These are phyloP conservation scores for Nomada flava DNA, from an alignment of 2,888 invertebrate species.

Conservation along the genomic window DNA sequence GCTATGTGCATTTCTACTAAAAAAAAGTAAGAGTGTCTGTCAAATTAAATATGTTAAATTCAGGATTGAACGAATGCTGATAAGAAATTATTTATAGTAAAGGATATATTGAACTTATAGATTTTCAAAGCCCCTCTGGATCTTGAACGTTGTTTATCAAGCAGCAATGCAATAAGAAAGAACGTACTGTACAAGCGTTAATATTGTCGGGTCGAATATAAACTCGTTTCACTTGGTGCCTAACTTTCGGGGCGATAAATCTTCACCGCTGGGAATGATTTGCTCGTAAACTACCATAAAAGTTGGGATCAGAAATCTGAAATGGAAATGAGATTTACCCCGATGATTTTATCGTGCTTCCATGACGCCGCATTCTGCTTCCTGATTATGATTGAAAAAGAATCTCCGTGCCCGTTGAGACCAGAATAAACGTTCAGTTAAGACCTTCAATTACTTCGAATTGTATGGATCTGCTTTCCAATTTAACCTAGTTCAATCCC, in stretches of 20 bases:
- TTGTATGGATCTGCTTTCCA: not conserved
- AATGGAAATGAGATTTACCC: conserved; percentile 11
- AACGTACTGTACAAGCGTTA: not conserved
- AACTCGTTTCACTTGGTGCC: not conserved
- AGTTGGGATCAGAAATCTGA: not conserved
- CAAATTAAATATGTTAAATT: too few species aligned
- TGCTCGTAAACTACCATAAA: not conserved
- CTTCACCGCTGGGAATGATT: not conserved
- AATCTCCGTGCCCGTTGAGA: not conserved
- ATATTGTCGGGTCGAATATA: conserved; percentile 5
- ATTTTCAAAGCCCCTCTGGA: not conserved
- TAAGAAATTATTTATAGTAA: too few species aligned
- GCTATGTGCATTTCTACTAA: too few species aligned
- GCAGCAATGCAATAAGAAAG: not conserved
- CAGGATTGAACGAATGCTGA: too few species aligned
- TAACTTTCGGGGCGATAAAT: not conserved
- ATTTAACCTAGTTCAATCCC: not conserved
- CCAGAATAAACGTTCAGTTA: not conserved
- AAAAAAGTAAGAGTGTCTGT: too few species aligned
- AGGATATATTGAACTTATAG: too few species aligned
- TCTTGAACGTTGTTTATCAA: not conserved
- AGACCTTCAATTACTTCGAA: not conserved
- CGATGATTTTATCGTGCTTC: not conserved
- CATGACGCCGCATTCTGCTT: not conserved
- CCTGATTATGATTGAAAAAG: conserved; percentile 24